Evolutionary conservation across 2,888 invertebrate genomes (phyloP).

Genomic region (Ganaspis brasiliensis): DNA sequence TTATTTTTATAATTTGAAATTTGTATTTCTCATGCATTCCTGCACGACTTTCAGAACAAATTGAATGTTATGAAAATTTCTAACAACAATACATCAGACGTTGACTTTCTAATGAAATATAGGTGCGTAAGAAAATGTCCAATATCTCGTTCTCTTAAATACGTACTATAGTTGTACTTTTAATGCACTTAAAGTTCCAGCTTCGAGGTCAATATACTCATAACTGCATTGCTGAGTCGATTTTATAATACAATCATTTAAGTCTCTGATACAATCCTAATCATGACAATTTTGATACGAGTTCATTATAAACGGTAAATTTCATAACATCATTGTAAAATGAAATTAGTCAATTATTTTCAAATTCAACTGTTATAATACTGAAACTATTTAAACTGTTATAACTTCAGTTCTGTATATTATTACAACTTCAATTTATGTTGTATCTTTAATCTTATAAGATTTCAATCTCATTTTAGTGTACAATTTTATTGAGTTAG

Average conservation of each 20-base stretch:
- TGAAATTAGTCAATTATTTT: too few species aligned
- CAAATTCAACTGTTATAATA: too few species aligned
- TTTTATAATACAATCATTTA: slow-evolving; percentile 63
- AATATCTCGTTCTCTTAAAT: slow-evolving; percentile 17
- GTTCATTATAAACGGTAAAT: too few species aligned
- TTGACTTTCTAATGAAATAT: slow-evolving; percentile 62
- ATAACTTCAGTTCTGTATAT: too few species aligned
- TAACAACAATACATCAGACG: slow-evolving; percentile 49
- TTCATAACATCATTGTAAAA: too few species aligned
- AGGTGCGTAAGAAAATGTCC: slow-evolving; percentile 43
- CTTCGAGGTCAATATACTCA: slow-evolving; percentile 70
- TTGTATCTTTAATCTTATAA: too few species aligned
- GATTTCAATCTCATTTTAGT: too few species aligned
- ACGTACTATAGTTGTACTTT: slow-evolving; percentile 38
- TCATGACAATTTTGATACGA: too few species aligned
- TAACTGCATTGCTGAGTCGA: slow-evolving; percentile 56
- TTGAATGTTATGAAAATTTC: slow-evolving; percentile 39
- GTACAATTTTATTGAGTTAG: too few species aligned
- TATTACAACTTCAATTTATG: too few species aligned
- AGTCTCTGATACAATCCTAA: slow-evolving; percentile 15
- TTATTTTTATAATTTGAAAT: background rate
- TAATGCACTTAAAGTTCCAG: background rate
- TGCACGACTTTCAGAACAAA: slow-evolving; percentile 21
- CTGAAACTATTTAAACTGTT: too few species aligned
- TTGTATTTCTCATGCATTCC: slow-evolving; percentile 32